Base-by-base conservation (phyloP, 30 jellyfish, hydroid and myxozoan species). In the Catostylus mosaicus region DNA sequence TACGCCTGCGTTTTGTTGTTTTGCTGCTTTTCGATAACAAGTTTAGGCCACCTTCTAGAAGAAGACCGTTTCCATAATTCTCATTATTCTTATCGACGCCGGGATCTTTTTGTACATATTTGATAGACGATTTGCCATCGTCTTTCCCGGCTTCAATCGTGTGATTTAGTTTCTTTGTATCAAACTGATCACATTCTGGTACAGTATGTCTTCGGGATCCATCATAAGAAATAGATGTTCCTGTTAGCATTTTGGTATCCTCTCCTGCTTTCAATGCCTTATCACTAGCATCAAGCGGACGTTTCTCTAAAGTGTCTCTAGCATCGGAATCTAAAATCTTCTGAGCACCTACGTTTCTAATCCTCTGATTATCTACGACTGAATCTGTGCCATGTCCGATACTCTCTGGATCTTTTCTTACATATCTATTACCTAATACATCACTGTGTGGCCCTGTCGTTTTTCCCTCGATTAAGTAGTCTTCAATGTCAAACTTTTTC, bases 1-100 rank as follows among this genome's bases (percentile, higher is more conserved):
- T 68, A 2, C 80, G 57, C 32, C 80, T 68, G 14, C 80, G 71
- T 18, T 59, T 20, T 24, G 9, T 59, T 22, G 40, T 37, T 1
- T 59, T 59, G 71, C 1, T 24, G 1, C 2, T 22, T 59, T 2
- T 8, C 11, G 71, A 27, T 3, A 27, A 59, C 40, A 18, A 18
- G 71, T 24, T 1, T 1, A 27, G 71, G 71, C 38, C 38, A 8
- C 10, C 38, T 8, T 23, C 71, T 16, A 16, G 20, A 16, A 48
- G 24, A 16, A 48, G 63, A 16, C 23, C 63, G 20, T 48, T 9
- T 16, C 3, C 24, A 3, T 48, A 6, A 48, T 48, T 48, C 14
- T 48, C 63, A 4, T 48, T 14, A 5, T 5, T 14, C 20, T 16
- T 8, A 48, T 9, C 63, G 27, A 48, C 14, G 20, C 54, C 54